Conservation (phyloP, 2,113 vertebrate genomes). For the Eupsittula cactorum region DNA sequence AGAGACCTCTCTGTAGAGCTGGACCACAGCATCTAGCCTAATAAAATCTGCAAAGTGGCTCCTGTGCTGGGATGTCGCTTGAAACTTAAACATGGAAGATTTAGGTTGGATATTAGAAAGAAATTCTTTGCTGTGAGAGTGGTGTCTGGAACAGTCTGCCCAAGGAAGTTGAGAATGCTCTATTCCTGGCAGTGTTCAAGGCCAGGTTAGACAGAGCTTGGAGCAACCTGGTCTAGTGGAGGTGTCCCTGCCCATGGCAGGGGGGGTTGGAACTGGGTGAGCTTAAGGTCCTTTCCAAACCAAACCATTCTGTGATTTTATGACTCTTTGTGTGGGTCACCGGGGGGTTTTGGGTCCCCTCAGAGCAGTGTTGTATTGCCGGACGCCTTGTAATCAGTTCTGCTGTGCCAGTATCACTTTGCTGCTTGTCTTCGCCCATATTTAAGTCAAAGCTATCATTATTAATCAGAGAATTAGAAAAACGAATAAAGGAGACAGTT, state of each 20-base stretch:
- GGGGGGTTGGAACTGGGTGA: neutral
- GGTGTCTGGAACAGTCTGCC: neutral
- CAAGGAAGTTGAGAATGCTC: neutral
- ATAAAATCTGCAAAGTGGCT: neutral
- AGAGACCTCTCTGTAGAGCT: neutral
- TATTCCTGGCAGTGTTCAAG: neutral
- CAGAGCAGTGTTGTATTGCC: neutral
- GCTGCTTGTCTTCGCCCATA: neutral
- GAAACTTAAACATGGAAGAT: neutral
- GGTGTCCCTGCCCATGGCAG: neutral
- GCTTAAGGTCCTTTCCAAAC: neutral
- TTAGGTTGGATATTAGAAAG: neutral
- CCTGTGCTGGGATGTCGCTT: neutral
- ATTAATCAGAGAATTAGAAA: neutral
- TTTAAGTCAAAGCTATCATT: neutral
- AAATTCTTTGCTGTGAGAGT: neutral
- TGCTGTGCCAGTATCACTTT: neutral
- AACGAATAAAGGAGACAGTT: neutral
- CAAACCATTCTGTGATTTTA: neutral
- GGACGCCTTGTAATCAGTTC: neutral
- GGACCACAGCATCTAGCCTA: neutral
- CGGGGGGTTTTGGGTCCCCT: fast-evolving
- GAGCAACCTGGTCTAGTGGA: neutral
- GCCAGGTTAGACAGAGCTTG: neutral
- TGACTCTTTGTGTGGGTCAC: neutral